Evolutionary conservation across 2,113 vertebrate species (phyloP), one percentile per base, ranked within the genome.

Genomic region (Sciurus niger): DNA sequence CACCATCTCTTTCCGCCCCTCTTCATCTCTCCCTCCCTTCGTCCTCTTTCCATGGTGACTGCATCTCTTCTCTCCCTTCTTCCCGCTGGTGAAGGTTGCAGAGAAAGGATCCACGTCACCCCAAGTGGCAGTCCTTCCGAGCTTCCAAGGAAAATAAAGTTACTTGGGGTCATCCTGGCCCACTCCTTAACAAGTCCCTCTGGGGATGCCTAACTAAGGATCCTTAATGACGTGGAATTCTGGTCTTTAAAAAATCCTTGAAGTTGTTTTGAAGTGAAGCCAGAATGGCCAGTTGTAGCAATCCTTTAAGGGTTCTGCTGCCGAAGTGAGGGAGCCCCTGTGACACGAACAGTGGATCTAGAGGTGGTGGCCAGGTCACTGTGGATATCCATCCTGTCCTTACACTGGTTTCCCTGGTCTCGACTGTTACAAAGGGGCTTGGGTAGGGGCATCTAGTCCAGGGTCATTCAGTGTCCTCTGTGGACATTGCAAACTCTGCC

Each of bases 151-250:
- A 90, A 88, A 74, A 68, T 4, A 40, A 24, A 74, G 77, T 60
- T 58, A 55, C 93, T 84, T 96, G 46, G 8, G 74, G 91, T 46
- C 90, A 51, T 10, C 32, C 43, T 77, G 76, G 90, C 55, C 65
- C 17, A 0, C 18, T 63, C 43, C 65, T 72, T 13, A 55, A 63
- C 28, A 37, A 37, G 53, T 87, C 80, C 84, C n/a, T 3, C 0
- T 11, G 67, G 80, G 25, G 25, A 0, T 79, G 82, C 86, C 84
- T 58, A 80, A 48, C 37, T 77, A 70, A 32, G 25, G 51, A 13
- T 16, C 22, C 60, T 77, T 40, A 63, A n/a, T n/a, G 43, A 32
- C 63, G 20, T 16, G 55, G 72, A 77, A 73, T n/a, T 25, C 58
- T 43, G 20, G 60, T 7, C 51, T 84, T 37, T 8, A 16, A 55